Evolutionary conservation across 2,888 invertebrate genomes (phyloP).

Genomic region (Chrysolina haemoptera): DNA sequence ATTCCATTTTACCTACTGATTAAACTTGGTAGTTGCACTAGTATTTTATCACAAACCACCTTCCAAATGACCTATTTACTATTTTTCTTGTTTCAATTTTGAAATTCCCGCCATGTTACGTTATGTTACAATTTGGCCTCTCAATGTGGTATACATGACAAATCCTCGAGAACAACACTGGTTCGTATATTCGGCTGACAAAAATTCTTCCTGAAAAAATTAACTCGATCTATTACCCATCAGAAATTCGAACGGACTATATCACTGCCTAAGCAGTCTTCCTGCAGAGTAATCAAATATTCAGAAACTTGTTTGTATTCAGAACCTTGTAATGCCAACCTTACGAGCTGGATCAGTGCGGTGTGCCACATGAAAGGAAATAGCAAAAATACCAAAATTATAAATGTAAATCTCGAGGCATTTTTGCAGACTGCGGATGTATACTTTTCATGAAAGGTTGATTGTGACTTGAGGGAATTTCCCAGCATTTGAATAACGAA

Average conservation of each 20-base stretch:
- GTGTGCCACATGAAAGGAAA: constrained; percentile 28
- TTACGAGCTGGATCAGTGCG: constrained; percentile 22
- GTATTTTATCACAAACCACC: no score
- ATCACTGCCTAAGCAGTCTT: constrained; percentile 25
- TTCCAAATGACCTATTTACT: no score
- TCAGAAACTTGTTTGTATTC: constrained; percentile 37
- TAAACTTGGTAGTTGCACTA: no score
- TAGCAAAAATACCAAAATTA: constrained; percentile 17
- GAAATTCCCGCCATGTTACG: no score
- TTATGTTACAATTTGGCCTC: no score
- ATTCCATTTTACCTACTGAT: no score
- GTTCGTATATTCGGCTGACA: neutral
- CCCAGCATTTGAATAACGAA: neutral
- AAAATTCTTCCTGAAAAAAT: neutral
- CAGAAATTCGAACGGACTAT: constrained; percentile 6
- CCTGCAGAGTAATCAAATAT: constrained; percentile 35
- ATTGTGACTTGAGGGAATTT: constrained; percentile 15
- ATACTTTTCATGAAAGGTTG: neutral
- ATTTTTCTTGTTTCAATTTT: no score
- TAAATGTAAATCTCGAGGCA: constrained; percentile 19
- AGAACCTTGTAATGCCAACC: constrained; percentile 33
- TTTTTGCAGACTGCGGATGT: constrained; percentile 20
- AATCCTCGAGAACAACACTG: no score
- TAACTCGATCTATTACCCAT: neutral
- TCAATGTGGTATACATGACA: no score